Evolutionary conservation across 2,113 vertebrate species (phyloP).

Genomic region (Cyprinus carpio): DNA sequence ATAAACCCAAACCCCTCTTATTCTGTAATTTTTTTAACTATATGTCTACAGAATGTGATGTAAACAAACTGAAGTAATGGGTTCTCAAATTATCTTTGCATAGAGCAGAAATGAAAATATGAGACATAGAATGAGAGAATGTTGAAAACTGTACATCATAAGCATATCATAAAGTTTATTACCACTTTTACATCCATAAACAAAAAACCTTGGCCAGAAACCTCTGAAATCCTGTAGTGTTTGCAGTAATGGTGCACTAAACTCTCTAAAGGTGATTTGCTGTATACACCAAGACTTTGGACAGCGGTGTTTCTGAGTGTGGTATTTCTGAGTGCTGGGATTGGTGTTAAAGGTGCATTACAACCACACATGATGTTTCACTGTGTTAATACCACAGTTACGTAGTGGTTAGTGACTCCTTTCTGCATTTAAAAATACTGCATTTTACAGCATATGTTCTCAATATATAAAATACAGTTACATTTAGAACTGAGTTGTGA

Average conservation of each 20-base stretch:
- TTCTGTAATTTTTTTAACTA: neutral
- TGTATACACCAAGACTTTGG: neutral
- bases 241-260: constrained; percentile 20
- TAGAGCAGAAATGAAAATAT: neutral
- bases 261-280: neutral
- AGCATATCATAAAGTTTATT: neutral
- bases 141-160: constrained; percentile 4
- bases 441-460: constrained; percentile 69
- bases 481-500: constrained; percentile 72
- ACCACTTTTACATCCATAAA: neutral
- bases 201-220: neutral
- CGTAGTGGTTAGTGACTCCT: constrained; percentile 61
- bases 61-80: neutral
- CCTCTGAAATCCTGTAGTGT: constrained; percentile 5
- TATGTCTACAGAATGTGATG: neutral
- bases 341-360: constrained; percentile 17
- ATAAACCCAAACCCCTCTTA: neutral
- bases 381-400: constrained; percentile 30
- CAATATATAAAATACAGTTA: constrained; percentile 78
- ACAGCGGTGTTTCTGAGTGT: constrained; percentile 35
- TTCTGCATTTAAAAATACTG: constrained; percentile 54
- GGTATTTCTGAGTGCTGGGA: neutral
- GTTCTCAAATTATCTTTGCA: neutral
- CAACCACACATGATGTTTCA: constrained; percentile 9
- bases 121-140: neutral